A percentile compares a stretch with the other conserved stretches of the same genome.
phyloP scores from a whole-genome alignment of 2,888 invertebrate species.

The Noctua comes region DNA sequence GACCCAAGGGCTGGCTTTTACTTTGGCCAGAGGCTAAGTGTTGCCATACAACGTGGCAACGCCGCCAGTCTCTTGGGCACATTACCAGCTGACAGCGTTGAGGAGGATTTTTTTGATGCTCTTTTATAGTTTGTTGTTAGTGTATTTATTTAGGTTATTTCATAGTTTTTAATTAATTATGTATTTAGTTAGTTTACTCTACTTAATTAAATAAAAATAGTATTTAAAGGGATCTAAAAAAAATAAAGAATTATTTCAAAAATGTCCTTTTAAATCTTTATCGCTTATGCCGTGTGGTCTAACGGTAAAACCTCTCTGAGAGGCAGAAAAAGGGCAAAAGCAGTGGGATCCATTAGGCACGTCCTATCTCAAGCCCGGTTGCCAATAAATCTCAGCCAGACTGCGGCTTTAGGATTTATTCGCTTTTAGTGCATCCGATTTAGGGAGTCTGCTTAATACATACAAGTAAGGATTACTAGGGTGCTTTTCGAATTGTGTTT shows the following conservation, averaged over 20 bases:
- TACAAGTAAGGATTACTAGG: not conserved
- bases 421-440: slow-evolving; percentile 38
- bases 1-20: too few relatives aligned
- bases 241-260: not conserved
- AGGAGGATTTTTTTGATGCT: too few relatives aligned
- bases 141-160: too few relatives aligned
- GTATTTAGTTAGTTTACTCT: too few relatives aligned
- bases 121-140: too few relatives aligned
- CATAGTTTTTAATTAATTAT: too few relatives aligned
- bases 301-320: not conserved
- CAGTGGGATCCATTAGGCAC: slow-evolving; percentile 43
- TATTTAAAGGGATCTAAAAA: too few relatives aligned
- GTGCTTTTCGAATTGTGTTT: not conserved
- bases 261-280: not conserved
- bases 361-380: slow-evolving; percentile 27
- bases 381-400: slow-evolving; percentile 42
- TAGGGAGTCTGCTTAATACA: slow-evolving; percentile 2
- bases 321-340: slow-evolving; percentile 25
- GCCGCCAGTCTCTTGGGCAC: too few relatives aligned
- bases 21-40: too few relatives aligned
- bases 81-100: too few relatives aligned
- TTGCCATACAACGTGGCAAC: too few relatives aligned
- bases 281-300: not conserved
- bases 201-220: too few relatives aligned
- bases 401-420: slow-evolving; percentile 42